A percentile compares a stretch with the other conserved stretches of the same genome.
Evolutionary conservation across 1,140 invertebrate species (phyloP).

Genomic region (Drosophila truncata): DNA sequence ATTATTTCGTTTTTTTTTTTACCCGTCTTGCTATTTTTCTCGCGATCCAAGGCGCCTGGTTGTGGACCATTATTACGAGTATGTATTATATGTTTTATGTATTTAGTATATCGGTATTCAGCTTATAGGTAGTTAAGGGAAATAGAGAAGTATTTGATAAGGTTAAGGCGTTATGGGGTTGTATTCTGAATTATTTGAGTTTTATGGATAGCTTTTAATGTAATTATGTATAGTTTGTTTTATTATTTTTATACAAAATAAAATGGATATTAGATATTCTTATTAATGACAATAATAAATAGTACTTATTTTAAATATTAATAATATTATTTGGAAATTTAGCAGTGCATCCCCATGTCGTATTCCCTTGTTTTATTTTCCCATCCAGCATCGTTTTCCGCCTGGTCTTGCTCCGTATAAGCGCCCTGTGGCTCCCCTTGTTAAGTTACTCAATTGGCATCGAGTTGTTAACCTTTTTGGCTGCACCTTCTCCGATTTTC

Average conservation of each 20-base stretch:
- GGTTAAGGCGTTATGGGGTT: neutral
- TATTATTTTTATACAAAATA: neutral
- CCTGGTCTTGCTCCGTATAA: constrained; percentile 30
- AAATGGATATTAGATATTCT: neutral
- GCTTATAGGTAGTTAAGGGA: neutral
- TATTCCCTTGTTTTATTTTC: neutral
- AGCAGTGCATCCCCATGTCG: constrained; percentile 5
- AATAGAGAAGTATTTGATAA: constrained; percentile 9
- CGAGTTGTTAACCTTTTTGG: constrained; percentile 78
- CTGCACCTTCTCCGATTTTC: constrained; percentile 51
- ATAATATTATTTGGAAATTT: neutral
- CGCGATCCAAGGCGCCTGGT: constrained; percentile 52
- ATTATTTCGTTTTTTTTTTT: constrained; percentile 67
- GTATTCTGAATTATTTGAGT: no score
- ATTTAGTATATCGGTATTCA: neutral
- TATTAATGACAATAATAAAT: neutral
- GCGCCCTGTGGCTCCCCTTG: constrained; percentile 57
- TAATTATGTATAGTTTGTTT: neutral
- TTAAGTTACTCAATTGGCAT: constrained; percentile 76
- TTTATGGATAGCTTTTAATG: neutral
- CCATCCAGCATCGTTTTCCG: constrained; percentile 19
- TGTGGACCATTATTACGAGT: constrained; percentile 35
- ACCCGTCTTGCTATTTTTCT: constrained; percentile 46
- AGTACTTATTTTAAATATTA: neutral
- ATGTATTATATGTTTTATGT: constrained; percentile 11